Percentiles rank a stretch among this genome's conserved stretches.
phyloP scores from a whole-genome alignment of 2,888 invertebrate genomes.

The Scaptomyza polygonia region DNA sequence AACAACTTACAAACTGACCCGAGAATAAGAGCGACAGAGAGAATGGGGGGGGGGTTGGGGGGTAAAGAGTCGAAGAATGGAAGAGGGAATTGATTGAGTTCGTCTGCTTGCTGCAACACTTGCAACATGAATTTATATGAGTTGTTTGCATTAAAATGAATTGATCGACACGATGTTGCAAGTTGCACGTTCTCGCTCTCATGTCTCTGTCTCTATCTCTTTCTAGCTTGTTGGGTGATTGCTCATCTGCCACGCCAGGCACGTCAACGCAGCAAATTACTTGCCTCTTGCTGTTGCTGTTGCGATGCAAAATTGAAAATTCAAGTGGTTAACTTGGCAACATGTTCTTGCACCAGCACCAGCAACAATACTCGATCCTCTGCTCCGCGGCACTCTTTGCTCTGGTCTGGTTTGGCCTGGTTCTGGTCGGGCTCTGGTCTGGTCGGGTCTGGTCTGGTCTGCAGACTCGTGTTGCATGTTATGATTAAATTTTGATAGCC shows the following conservation, averaged over 20 bases:
- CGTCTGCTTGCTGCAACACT: slow-evolving; percentile 56
- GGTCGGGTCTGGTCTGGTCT: slow-evolving; percentile 15
- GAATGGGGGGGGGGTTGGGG: neutral
- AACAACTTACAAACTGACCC: slow-evolving; percentile 46
- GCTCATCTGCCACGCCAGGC: slow-evolving; percentile 79
- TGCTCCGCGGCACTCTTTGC: too few species aligned
- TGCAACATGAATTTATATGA: slow-evolving; percentile 77
- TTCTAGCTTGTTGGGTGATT: slow-evolving; percentile 59
- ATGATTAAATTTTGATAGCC: slow-evolving; percentile 82
- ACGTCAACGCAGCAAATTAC: slow-evolving; percentile 78
- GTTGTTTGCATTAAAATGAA: slow-evolving; percentile 78
- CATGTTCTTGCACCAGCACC: slow-evolving; percentile 47
- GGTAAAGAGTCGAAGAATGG: neutral
- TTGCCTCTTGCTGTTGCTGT: slow-evolving; percentile 57
- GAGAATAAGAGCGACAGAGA: neutral
- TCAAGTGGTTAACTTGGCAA: slow-evolving; percentile 78
- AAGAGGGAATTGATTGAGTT: slow-evolving; percentile 17
- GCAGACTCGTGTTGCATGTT: slow-evolving; percentile 66
- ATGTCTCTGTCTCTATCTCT: neutral
- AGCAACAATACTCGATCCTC: neutral
- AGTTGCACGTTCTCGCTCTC: slow-evolving; percentile 1
- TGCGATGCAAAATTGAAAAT: slow-evolving; percentile 78
- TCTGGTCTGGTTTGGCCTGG: neutral
- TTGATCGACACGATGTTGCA: slow-evolving; percentile 71
- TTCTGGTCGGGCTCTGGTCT: slow-evolving; percentile 8